Percentiles rank a stretch among this genome's conserved stretches.
These are phyloP conservation scores for Acheta domesticus DNA, from an alignment of 2,888 invertebrate genomes.

Conservation along the genomic window DNA sequence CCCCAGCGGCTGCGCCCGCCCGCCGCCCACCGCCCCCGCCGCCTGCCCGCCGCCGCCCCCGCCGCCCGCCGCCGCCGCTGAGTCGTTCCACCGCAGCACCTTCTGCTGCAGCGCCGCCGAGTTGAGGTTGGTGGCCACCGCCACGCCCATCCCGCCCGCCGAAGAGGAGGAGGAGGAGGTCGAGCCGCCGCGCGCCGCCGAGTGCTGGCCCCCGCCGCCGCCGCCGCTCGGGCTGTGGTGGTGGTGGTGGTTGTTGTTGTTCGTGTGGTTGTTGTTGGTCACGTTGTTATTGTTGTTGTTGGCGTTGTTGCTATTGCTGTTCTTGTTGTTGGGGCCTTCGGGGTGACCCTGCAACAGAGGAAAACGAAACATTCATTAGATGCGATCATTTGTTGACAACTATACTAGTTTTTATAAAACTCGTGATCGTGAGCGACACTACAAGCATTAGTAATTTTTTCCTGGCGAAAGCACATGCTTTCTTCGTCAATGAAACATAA, in stretches of 20 bases:
- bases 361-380: background rate
- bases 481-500: too few species aligned
- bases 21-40: background rate
- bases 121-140: background rate
- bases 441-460: too few species aligned
- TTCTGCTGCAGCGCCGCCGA: conserved; percentile 23
- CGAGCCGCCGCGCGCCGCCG: background rate
- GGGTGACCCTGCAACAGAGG: conserved; percentile 26
- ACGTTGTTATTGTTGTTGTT: conserved; percentile 30
- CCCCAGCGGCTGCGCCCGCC: conserved; percentile 4
- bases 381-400: too few species aligned
- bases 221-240: conserved; percentile 19
- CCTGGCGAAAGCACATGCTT: too few species aligned
- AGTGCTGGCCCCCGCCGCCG: background rate
- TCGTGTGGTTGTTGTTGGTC: conserved; percentile 24
- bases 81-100: conserved; percentile 31
- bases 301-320: conserved; percentile 23
- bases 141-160: background rate
- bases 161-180: background rate
- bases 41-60: background rate
- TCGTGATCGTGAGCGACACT: too few species aligned
- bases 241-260: conserved; percentile 27
- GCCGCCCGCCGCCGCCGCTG: background rate
- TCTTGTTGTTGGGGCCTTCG: background rate
- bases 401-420: too few species aligned